Evolutionary conservation across 1,140 invertebrate genomes (phyloP), one percentile per base, ranked within the genome.

Genomic region (Musca vetustissima): DNA sequence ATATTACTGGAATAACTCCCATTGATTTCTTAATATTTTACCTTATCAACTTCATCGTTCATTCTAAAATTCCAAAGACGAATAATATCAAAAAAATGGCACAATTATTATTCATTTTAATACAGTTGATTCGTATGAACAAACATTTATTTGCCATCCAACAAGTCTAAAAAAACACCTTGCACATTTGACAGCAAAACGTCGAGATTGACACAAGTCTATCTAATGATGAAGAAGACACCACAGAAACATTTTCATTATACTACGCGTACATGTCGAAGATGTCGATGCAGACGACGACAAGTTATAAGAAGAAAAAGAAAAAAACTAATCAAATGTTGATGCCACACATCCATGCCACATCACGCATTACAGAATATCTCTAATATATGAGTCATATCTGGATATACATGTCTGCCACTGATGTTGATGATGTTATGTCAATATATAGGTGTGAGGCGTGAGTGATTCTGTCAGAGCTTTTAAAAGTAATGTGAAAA

Each of bases 251-350:
- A 36, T 43, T 43, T 43, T 11, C 36, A 43, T 43, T 13, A 28
- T 4, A 43, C 36, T 8, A 43, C 36, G 13, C 11, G 11, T 43
- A 43, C 36, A 43, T 43, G 11, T 9, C 36, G 11, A 43, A 43
- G 36, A 43, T 43, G 36, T 43, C 11, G 36, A 43, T 43, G 13
- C 36, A 43, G 36, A 43, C 36, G 36, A 43, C 36, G 36, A 43
- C 36, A 43, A 43, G 36, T 43, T 21, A 36, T 19, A 61, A 36
- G n/a, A 61, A 61, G 28, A 25, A 61, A 19, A 61, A n/a, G n/a
- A n/a, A n/a, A 28, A 61, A 61, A 61, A 61, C 57, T 61, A 61
- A 61, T 61, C 57, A 61, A 61, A 61, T 36, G 28, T 43, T 61
- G 57, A 61, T 61, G 57, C 28, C 28, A 43, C 28, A 61, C 7